Conservation (phyloP, 2,797 vertebrate species). For the Chaetophractus vellerosus region DNA sequence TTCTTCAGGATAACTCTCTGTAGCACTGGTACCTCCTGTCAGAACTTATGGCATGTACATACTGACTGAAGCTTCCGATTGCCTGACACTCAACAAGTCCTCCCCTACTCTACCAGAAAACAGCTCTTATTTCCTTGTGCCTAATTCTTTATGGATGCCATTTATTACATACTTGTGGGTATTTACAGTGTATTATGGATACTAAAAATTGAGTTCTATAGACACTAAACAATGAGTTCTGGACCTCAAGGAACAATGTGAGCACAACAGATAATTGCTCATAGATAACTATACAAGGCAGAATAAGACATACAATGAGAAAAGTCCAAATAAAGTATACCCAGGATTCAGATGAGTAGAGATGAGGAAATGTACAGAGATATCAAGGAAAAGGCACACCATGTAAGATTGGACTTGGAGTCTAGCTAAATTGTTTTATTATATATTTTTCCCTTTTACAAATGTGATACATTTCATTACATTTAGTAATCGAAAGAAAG, state of each 20-base stretch:
- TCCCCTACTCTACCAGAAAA: not conserved
- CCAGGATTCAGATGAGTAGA: not conserved
- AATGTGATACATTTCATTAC: not conserved
- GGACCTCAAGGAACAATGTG: not conserved
- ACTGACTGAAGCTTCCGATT: not conserved
- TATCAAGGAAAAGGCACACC: not conserved
- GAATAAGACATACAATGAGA: not conserved
- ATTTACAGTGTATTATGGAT: not conserved
- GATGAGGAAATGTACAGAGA: not conserved
- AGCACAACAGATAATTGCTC: not conserved
- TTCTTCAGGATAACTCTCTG: not conserved
- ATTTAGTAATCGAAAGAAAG: not conserved
- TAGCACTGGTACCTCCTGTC: not conserved
- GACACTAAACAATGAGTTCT: not conserved
- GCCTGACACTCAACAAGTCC: not conserved
- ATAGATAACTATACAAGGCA: not conserved
- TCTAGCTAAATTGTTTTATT: not conserved
- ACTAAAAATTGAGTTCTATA: not conserved
- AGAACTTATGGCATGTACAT: not conserved
- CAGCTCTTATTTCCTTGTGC: not conserved
- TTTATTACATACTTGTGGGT: not conserved
- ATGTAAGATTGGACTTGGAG: not conserved
- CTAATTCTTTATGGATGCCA: not conserved
- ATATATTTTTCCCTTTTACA: conserved; percentile 3
- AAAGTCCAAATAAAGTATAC: not conserved